Evolutionary conservation across 2,113 vertebrate genomes (phyloP).

Genomic region (Nothocercus julius): DNA sequence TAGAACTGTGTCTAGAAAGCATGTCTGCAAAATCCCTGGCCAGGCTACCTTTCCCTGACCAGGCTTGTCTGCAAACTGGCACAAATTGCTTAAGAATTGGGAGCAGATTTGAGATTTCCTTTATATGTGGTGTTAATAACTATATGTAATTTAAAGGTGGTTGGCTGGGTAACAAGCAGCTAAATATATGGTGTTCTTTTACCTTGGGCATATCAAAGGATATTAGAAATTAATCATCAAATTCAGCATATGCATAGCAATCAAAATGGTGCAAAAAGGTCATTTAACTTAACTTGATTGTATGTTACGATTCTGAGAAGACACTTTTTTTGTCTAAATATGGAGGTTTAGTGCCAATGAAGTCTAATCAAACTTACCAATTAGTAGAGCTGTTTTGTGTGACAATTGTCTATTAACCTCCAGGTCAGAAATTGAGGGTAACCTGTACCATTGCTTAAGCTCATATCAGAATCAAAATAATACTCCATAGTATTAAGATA

Average conservation of each 20-base stretch:
- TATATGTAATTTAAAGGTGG: neutral
- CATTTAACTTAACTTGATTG: constrained; percentile 47
- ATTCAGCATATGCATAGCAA: constrained; percentile 19
- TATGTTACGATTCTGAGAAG: constrained; percentile 13
- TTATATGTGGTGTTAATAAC: neutral
- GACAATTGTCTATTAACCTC: constrained; percentile 69
- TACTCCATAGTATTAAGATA: neutral
- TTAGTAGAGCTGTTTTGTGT: constrained; percentile 36
- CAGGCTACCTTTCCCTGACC: neutral
- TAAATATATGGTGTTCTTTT: neutral
- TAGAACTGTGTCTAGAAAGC: neutral
- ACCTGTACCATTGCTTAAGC: neutral
- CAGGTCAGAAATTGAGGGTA: constrained; percentile 37
- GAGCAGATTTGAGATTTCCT: neutral
- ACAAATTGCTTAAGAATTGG: neutral
- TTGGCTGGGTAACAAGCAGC: neutral
- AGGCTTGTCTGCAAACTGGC: neutral
- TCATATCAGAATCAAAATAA: neutral
- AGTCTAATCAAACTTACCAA: constrained; percentile 53
- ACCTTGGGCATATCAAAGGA: neutral
- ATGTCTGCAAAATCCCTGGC: neutral
- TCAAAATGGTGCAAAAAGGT: constrained; percentile 42
- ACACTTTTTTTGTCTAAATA: constrained; percentile 8
- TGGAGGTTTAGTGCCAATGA: neutral
- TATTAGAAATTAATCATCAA: neutral